Percentiles rank a stretch among this genome's conserved stretches.
Evolutionary conservation across 2,113 vertebrate species (phyloP).

Genomic region (Nannobrachium achirus): DNA sequence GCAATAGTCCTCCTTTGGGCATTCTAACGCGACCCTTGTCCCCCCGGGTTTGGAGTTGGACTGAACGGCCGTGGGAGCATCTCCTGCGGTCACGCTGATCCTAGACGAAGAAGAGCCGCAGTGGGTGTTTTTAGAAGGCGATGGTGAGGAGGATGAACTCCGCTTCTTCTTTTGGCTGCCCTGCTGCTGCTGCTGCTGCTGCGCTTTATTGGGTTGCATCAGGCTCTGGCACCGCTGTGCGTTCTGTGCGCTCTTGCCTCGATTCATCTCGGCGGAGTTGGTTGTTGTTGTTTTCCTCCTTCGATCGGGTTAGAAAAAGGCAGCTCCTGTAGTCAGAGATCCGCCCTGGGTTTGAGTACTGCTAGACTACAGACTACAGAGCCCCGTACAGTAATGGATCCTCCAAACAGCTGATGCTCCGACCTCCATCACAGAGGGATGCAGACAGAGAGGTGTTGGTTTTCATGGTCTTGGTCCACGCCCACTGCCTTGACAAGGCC

Average conservation of each 20-base stretch:
- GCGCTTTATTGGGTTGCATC: constrained; percentile 47
- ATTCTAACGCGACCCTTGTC: constrained; percentile 11
- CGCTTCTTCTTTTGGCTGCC: constrained; percentile 57
- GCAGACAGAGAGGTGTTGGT: too few relatives aligned
- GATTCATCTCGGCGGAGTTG: constrained; percentile 58
- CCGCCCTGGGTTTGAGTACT: neutral
- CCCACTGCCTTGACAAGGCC: too few relatives aligned
- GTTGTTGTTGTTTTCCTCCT: constrained; percentile 20
- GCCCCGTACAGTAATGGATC: too few relatives aligned
- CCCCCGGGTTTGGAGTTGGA: constrained; percentile 48
- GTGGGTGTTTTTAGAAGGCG: constrained; percentile 73
- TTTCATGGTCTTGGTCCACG: too few relatives aligned
- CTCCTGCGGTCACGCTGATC: constrained; percentile 49
- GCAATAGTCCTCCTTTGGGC: constrained; percentile 43
- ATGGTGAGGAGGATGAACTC: constrained; percentile 52
- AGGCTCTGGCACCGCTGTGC: constrained; percentile 57
- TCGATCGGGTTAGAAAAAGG: neutral
- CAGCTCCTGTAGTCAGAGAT: constrained; percentile 27
- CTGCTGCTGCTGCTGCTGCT: constrained; percentile 38
- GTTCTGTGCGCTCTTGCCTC: constrained; percentile 51
- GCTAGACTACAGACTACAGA: too few relatives aligned
- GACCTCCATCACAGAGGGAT: too few relatives aligned
- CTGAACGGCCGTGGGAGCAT: constrained; percentile 37
- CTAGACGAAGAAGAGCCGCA: constrained; percentile 70
- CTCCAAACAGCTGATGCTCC: too few relatives aligned